phyloP scores from a whole-genome alignment of 2,888 invertebrate genomes.

The Globia sparganii region DNA sequence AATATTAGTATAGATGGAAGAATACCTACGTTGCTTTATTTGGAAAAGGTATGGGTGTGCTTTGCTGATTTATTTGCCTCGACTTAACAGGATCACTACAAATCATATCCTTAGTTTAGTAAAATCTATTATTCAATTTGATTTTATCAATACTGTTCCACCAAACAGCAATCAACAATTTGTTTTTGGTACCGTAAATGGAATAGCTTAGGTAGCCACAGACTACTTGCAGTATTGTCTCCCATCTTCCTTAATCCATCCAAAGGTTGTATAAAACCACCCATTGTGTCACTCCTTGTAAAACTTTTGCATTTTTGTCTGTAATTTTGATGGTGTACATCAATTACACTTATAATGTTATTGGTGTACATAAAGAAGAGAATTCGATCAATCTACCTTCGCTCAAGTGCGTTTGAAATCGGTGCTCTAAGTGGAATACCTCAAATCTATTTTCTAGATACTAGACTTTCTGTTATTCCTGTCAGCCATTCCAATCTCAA shows the following conservation, averaged over 20 bases:
- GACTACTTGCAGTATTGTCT: neutral
- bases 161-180: neutral
- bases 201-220: neutral
- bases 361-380: too few species aligned
- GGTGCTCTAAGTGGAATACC: neutral
- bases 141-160: neutral
- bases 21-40: neutral
- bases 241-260: neutral
- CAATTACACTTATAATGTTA: too few species aligned
- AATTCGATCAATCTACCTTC: neutral
- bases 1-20: too few species aligned
- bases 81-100: neutral
- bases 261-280: neutral
- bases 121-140: neutral
- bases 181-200: neutral
- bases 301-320: neutral
- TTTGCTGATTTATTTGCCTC: neutral
- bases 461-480: neutral
- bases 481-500: constrained; percentile 4
- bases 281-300: neutral
- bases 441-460: neutral
- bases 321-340: neutral
- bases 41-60: neutral
- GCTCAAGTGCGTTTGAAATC: neutral
- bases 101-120: neutral